Percentiles rank a stretch among this genome's conserved stretches.
phyloP scores from a whole-genome alignment of 92 coral and sea anemone genomes.

The Diadumene lineata region DNA sequence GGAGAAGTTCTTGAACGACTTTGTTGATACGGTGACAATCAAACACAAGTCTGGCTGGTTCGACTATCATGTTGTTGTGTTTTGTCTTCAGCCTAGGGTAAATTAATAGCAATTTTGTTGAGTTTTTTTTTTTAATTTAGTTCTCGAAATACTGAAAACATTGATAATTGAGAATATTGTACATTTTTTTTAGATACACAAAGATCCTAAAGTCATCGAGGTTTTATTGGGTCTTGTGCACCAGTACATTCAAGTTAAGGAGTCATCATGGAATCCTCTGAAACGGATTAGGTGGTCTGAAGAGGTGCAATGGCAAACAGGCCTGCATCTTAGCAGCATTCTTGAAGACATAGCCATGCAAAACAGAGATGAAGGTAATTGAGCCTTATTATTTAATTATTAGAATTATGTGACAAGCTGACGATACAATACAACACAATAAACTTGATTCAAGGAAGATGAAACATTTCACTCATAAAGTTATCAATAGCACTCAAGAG shows the following conservation, averaged over 20 bases:
- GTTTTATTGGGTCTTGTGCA: conserved; percentile 2
- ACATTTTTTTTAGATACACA: neutral
- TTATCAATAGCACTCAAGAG: neutral
- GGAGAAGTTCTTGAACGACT: neutral
- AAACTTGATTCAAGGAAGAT: no score
- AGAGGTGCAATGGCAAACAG: conserved; percentile 22
- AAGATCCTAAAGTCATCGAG: neutral
- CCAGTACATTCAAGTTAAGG: neutral
- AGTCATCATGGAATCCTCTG: neutral
- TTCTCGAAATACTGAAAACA: neutral
- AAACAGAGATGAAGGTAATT: conserved; percentile 15
- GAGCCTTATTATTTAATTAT: neutral
- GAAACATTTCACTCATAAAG: neutral
- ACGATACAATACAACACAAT: no score
- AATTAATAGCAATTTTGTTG: neutral
- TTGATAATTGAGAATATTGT: neutral
- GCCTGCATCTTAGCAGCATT: conserved; percentile 5
- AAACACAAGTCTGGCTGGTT: conserved; percentile 5
- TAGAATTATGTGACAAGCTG: no score
- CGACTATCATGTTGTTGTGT: conserved; percentile 14
- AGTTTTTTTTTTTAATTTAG: no score
- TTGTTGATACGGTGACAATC: neutral
- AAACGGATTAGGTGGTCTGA: conserved; percentile 1
- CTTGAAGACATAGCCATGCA: conserved; percentile 14
- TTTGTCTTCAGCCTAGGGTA: conserved; percentile 16